phyloP scores from a whole-genome alignment of 2,797 vertebrate genomes.

The Cryptoblepharus egeriae region DNA sequence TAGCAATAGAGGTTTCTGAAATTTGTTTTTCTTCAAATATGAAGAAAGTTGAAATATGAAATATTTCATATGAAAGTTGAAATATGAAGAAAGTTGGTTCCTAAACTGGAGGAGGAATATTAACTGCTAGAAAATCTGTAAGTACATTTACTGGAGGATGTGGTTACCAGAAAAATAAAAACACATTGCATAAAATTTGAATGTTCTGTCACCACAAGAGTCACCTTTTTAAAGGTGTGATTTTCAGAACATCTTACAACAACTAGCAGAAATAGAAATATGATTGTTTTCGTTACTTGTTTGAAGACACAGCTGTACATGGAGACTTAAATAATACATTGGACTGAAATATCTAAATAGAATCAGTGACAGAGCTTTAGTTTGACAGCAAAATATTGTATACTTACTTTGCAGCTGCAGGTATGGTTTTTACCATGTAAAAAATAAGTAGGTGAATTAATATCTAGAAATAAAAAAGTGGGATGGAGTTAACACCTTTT shows the following conservation, averaged over 20 bases:
- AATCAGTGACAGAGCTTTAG: conserved; percentile 44
- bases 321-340: conserved; percentile 52
- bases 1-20: conserved; percentile 9
- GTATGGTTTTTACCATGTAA: conserved; percentile 48
- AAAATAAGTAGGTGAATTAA: conserved; percentile 36
- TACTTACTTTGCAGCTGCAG: conserved; percentile 25
- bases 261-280: conserved; percentile 37
- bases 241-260: conserved; percentile 51
- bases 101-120: conserved; percentile 53
- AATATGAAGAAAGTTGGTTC: conserved; percentile 56
- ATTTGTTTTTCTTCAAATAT: conserved; percentile 54
- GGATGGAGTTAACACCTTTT: conserved; percentile 40
- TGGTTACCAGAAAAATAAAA: background rate
- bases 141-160: background rate
- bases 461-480: conserved; percentile 42
- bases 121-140: conserved; percentile 54
- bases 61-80: too few relatives aligned
- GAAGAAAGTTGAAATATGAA: conserved; percentile 57
- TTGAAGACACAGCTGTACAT: conserved; percentile 64
- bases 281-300: conserved; percentile 58
- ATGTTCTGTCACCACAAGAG: background rate
- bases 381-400: conserved; percentile 25
- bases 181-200: background rate
- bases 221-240: conserved; percentile 3
- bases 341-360: conserved; percentile 65